Evolutionary conservation across 2,888 invertebrate genomes (phyloP).

Genomic region (Drosophila cracens): DNA sequence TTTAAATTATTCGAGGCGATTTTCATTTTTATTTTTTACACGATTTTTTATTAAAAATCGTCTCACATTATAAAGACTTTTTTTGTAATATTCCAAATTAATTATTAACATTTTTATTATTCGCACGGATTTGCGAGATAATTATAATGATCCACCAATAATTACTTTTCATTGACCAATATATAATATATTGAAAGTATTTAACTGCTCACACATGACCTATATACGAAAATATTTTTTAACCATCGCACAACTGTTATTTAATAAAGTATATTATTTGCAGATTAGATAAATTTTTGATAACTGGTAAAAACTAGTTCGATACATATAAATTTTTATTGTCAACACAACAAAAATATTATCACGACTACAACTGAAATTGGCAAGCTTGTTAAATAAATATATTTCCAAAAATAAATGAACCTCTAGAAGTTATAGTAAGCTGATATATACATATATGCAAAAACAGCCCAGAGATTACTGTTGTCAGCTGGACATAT

Average conservation of each 20-base stretch:
- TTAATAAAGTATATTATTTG: neutral
- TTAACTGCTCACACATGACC: slow-evolving; percentile 15
- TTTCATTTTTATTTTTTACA: neutral
- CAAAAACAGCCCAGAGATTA: slow-evolving; percentile 8
- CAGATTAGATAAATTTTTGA: slow-evolving; percentile 32
- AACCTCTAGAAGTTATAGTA: slow-evolving; percentile 1
- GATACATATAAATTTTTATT: neutral
- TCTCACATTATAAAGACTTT: neutral
- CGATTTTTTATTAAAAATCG: neutral
- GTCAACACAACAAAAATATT: neutral
- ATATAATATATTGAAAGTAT: slow-evolving; percentile 2
- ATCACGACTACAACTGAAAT: slow-evolving; percentile 9
- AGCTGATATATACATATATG: slow-evolving; percentile 30
- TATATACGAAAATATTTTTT: slow-evolving; percentile 3
- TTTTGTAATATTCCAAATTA: neutral
- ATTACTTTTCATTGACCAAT: slow-evolving; percentile 21
- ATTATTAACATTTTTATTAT: neutral
- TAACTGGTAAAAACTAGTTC: slow-evolving; percentile 22
- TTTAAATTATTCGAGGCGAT: too few relatives aligned
- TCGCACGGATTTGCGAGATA: neutral
- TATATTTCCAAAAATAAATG: slow-evolving; percentile 6
- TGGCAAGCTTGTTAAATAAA: slow-evolving; percentile 8
- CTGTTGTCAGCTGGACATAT: slow-evolving; percentile 33
- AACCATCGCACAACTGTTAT: slow-evolving; percentile 1
- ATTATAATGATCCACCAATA: neutral